Percentiles rank a stretch among this genome's conserved stretches.
These are phyloP conservation scores for Aratinga solstitialis DNA, from an alignment of 2,797 vertebrate genomes.

Conservation along the genomic window DNA sequence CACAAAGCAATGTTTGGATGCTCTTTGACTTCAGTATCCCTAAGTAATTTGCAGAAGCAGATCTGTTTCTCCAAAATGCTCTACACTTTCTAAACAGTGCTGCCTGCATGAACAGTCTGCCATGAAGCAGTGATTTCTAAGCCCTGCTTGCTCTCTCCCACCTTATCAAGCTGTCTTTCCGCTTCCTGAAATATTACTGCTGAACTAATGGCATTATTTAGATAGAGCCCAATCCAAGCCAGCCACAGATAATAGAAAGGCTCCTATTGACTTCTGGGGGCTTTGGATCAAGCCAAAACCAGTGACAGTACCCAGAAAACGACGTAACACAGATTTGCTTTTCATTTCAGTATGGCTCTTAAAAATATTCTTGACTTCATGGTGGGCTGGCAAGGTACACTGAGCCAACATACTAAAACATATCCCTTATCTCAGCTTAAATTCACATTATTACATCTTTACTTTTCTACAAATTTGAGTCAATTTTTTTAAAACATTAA, in stretches of 20 bases:
- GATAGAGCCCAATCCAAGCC: background rate
- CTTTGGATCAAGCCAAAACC: background rate
- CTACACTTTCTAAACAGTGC: background rate
- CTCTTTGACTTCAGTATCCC: background rate
- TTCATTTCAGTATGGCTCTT: background rate
- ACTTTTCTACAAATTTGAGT: background rate
- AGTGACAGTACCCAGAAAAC: background rate
- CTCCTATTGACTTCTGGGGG: background rate
- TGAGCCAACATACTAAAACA: background rate
- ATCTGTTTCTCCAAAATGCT: background rate
- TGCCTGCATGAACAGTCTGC: background rate
- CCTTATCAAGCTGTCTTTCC: constrained; percentile 19
- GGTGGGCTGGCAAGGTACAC: background rate
- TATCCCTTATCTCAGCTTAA: background rate
- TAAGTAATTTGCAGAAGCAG: background rate
- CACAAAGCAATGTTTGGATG: background rate
- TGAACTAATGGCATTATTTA: constrained; percentile 6
- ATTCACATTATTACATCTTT: background rate
- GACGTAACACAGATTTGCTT: background rate
- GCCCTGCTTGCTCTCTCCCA: background rate
- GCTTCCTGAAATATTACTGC: constrained; percentile 12
- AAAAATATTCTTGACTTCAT: background rate
- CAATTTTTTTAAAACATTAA: background rate
- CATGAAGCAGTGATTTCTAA: background rate
- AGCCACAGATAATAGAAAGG: background rate